Conservation (phyloP, 1,140 invertebrate species). For the Philopotamus ludificatus region DNA sequence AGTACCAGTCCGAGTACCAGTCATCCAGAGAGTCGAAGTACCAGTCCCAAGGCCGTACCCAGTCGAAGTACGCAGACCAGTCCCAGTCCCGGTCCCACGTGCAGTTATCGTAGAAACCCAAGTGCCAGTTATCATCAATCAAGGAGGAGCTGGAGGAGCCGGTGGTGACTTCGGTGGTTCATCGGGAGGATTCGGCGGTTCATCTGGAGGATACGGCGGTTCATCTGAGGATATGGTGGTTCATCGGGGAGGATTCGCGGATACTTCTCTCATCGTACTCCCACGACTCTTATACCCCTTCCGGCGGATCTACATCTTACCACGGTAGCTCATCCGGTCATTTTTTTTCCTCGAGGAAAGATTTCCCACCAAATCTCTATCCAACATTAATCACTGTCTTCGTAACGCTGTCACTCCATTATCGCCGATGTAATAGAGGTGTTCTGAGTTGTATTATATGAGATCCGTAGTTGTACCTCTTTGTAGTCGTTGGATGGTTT, state of each 20-base stretch:
- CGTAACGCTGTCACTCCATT: conserved; percentile 18
- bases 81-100: conserved; percentile 50
- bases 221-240: conserved; percentile 33
- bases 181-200: conserved; percentile 5
- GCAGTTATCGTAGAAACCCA: conserved; percentile 54
- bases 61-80: conserved; percentile 45
- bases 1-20: conserved; percentile 45
- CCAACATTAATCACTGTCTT: conserved; percentile 15
- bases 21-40: conserved; percentile 43
- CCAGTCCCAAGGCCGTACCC: conserved; percentile 47
- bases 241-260: conserved; percentile 24
- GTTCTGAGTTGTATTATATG: conserved; percentile 17
- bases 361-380: conserved; percentile 20
- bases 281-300: background rate
- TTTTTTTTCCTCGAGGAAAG: conserved; percentile 8
- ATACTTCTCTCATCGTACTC: background rate
- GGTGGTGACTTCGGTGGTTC: conserved; percentile 3
- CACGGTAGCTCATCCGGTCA: background rate
- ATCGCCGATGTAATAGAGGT: conserved; percentile 3
- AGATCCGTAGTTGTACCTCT: conserved; percentile 6
- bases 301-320: background rate
- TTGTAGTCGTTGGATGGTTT: conserved; percentile 19
- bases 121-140: conserved; percentile 50
- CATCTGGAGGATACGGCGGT: conserved; percentile 14
- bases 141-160: conserved; percentile 36